Base-by-base conservation (phyloP, 35 echinoderm and acorn worm genomes). In the Amphiura filiformis region DNA sequence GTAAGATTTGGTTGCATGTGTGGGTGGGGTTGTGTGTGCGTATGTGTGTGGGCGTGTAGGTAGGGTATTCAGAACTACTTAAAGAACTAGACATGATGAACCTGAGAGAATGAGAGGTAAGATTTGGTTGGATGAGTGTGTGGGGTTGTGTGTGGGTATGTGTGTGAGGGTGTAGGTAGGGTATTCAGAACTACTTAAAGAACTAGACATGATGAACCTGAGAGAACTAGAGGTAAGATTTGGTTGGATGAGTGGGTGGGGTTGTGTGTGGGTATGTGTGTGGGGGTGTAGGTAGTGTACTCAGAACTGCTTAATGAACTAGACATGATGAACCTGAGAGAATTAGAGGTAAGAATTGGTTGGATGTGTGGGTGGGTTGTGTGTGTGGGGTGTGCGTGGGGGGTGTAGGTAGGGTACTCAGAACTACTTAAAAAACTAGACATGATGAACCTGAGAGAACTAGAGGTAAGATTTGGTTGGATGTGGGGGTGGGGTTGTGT, bases 161-260 rank as follows among this genome's bases (percentile, higher is more conserved):
- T n/a, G n/a, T n/a, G n/a, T n/a, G n/a, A n/a, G n/a, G n/a, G n/a
- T n/a, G n/a, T n/a, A n/a, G n/a, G n/a, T n/a, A n/a, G n/a, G n/a
- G n/a, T 99, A 99, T 84, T 87, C 90, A 42, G 93, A 92, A 17
- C 80, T 99, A 31, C 84, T 89, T 17, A 56, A 89, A 56, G 93
- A 99, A 39, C 81, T 99, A 9, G 90, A 99, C 34, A 92, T 99
- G 87, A 85, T 77, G 17, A 99, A 99, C 64, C 87, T 99, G 23
- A 89, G 96, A 80, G 96, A 92, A 75, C 56, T 98, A 65, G 96
- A 98, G 86, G 96, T 89, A 76, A 84, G 94, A 39, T 84, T 37
- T 18, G n/a, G 41, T 17, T 84, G n/a, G 26, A 0, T 84, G 28
- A 56, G 5, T 30, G 9, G n/a, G n/a, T n/a, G n/a, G n/a, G n/a